phyloP scores from a whole-genome alignment of 2,888 invertebrate species.

The Dolichopus griseipennis region DNA sequence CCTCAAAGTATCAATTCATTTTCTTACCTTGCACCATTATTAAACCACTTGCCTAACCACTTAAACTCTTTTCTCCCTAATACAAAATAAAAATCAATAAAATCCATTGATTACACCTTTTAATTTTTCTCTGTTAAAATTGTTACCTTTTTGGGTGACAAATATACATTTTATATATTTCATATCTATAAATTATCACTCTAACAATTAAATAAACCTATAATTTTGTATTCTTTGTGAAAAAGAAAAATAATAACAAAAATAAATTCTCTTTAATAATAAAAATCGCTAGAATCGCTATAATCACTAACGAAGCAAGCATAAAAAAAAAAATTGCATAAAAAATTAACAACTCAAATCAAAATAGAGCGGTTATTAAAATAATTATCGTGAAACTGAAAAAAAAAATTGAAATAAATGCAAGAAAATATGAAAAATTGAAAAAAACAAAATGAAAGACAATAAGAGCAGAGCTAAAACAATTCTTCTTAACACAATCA shows the following conservation, averaged over 20 bases:
- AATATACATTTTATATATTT: neutral
- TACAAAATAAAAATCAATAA: neutral
- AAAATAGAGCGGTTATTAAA: conserved; percentile 1
- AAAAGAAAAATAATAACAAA: neutral
- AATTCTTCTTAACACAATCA: neutral
- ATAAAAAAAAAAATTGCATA: conserved; percentile 1
- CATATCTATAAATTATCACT: conserved; percentile 3
- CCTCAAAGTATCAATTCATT: too few relatives aligned
- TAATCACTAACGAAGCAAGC: conserved; percentile 1
- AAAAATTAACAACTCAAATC: conserved; percentile 1
- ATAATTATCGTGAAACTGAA: neutral
- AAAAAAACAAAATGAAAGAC: neutral
- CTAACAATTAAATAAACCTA: neutral
- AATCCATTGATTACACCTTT: neutral
- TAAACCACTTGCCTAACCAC: too few relatives aligned
- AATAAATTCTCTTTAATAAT: neutral
- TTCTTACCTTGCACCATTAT: too few relatives aligned
- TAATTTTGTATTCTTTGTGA: neutral
- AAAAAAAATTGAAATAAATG: neutral
- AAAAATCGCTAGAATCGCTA: neutral
- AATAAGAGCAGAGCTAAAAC: neutral
- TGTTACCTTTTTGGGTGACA: conserved; percentile 6
- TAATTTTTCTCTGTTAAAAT: neutral
- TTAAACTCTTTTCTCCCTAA: too few relatives aligned
- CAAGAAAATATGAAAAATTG: neutral